phyloP scores from a whole-genome alignment of 2,888 invertebrate genomes.

The Tridacna crocea region DNA sequence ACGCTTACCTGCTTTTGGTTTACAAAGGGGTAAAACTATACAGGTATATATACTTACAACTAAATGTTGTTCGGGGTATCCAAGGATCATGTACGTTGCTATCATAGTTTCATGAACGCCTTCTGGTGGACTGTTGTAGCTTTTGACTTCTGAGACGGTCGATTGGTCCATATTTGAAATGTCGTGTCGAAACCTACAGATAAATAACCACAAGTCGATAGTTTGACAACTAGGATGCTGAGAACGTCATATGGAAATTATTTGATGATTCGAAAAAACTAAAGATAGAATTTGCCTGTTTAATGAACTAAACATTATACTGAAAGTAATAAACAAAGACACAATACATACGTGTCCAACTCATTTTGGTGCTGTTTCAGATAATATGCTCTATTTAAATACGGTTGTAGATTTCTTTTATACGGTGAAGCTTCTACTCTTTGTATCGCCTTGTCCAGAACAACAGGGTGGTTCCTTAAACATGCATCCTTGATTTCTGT shows the following conservation, averaged over 20 bases:
- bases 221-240: too few species aligned
- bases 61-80: constrained; percentile 73
- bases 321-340: too few species aligned
- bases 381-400: constrained; percentile 69
- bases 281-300: too few species aligned
- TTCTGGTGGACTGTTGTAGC: constrained; percentile 76
- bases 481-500: constrained; percentile 76
- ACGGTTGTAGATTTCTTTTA: constrained; percentile 62
- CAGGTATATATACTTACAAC: constrained; percentile 59
- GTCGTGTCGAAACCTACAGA: constrained; percentile 67
- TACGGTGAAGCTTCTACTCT: constrained; percentile 69
- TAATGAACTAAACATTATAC: background rate
- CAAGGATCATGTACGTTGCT: constrained; percentile 77
- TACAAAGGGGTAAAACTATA: too few species aligned
- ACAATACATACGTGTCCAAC: constrained; percentile 65
- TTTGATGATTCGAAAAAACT: too few species aligned
- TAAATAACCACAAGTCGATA: background rate
- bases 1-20: too few species aligned
- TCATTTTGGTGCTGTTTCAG: constrained; percentile 72
- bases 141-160: constrained; percentile 78
- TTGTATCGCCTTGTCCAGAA: constrained; percentile 71
- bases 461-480: constrained; percentile 70
- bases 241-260: too few species aligned
- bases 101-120: constrained; percentile 78
- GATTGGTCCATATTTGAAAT: constrained; percentile 77